A percentile compares a stretch with the other conserved stretches of the same genome.
Conservation (phyloP, 2,113 vertebrate genomes). For the western clawed frog (Xenopus tropicalis) region UCB_Xtro_10.0 CM004445.2:49081501-49082000, state of each 20-base stretch:
- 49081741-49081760: neutral
- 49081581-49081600: no score
- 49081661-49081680: no score
- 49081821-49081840: conserved; percentile 80
- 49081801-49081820: conserved; percentile 65
- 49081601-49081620: no score
- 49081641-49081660: no score
- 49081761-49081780: neutral
- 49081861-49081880: conserved; percentile 76
- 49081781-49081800: conserved; percentile 62
- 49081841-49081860: conserved; percentile 75
- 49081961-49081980: conserved; percentile 79
- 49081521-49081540: no score
- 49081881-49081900: conserved; percentile 68
- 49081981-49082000: conserved; percentile 67
- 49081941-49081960: conserved; percentile 65
- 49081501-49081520: no score
- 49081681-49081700: no score
- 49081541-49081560: no score
- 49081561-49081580: no score
- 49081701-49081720: no score
- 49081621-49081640: no score
- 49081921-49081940: conserved; percentile 59
- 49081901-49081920: conserved; percentile 66
- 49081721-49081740: no score